phyloP scores from a whole-genome alignment of 1,140 invertebrate species.

The Brachionus angularis region DNA sequence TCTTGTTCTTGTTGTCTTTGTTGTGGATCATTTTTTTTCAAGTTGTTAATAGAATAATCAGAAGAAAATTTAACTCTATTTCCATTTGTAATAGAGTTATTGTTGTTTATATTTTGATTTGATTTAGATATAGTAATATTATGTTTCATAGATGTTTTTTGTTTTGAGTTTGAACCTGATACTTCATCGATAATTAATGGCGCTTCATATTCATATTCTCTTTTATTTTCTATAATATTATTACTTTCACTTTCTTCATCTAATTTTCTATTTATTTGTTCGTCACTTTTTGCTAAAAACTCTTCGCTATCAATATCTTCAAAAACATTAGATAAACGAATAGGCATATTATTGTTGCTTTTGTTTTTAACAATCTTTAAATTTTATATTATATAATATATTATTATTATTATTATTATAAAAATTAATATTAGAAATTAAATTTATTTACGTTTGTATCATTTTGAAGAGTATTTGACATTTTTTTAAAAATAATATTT shows the following conservation, averaged over 20 bases:
- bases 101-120: not conserved
- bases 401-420: too few species aligned
- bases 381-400: too few species aligned
- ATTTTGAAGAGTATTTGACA: too few species aligned
- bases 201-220: conserved; percentile 7
- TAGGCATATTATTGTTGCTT: not conserved
- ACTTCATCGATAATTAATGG: conserved; percentile 32
- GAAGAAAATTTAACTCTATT: conserved; percentile 4
- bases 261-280: not conserved
- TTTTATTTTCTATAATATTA: conserved; percentile 19
- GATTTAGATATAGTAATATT: too few species aligned
- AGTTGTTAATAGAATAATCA: not conserved
- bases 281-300: not conserved
- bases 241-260: conserved; percentile 32
- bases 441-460: too few species aligned
- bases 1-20: not conserved
- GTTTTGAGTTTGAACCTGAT: not conserved
- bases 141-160: not conserved
- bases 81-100: not conserved
- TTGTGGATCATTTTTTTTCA: conserved; percentile 4
- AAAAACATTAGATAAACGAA: not conserved
- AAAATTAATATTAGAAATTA: too few species aligned
- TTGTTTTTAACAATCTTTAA: too few species aligned
- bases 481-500: too few species aligned
- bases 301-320: conserved; percentile 18